Base-by-base conservation (phyloP, 2,113 vertebrate genomes). In the Erinaceus europaeus region DNA sequence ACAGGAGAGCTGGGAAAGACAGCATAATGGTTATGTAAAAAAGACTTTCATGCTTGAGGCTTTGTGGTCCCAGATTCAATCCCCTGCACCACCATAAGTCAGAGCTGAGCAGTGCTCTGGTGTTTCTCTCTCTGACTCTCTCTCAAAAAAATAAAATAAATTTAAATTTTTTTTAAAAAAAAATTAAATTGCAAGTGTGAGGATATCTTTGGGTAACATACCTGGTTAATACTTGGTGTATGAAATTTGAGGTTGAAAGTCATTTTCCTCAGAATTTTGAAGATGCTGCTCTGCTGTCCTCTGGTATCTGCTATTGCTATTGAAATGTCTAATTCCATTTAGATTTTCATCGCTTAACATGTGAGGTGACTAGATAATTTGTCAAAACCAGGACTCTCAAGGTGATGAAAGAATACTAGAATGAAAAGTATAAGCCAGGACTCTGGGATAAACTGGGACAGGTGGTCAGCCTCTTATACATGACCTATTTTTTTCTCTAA, bases 241-340 rank as follows among this genome's bases (percentile, higher is more conserved):
- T 90, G 44, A 50, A 91, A 84, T 84, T 72, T 91, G 77, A 84
- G 27, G 57, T 57, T 65, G 44, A 34, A 84, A 80, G 64, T 90
- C 5, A 44, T 75, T 74, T 88, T 46, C 34, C 32, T 86, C n/a
- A 25, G 73, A 71, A 86, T 72, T 84, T 83, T 68, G 55, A 85
- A 79, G 61, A 12, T 15, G 34, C 53, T 75, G 40, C 9, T 88
- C 18, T 64, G 50, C 34, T 21, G 1, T 90, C 67, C 27, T 61
- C 20, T 52, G 27, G 2, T 80, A 38, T 75, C 50, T 91, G 61
- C 38, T 78, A 0, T 88, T 82, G 76, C 59, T 85, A 1, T 59
- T 88, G 75, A 83, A 55, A 59, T 65, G 61, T 69, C 79, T 69
- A 9, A 57, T 86, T 27, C 9, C 61, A 36, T 85, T 71, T 78